A percentile compares a stretch with the other conserved stretches of the same genome.
phyloP scores from a whole-genome alignment of 2,113 vertebrate genomes.

The Campylomormyrus numenius region DNA sequence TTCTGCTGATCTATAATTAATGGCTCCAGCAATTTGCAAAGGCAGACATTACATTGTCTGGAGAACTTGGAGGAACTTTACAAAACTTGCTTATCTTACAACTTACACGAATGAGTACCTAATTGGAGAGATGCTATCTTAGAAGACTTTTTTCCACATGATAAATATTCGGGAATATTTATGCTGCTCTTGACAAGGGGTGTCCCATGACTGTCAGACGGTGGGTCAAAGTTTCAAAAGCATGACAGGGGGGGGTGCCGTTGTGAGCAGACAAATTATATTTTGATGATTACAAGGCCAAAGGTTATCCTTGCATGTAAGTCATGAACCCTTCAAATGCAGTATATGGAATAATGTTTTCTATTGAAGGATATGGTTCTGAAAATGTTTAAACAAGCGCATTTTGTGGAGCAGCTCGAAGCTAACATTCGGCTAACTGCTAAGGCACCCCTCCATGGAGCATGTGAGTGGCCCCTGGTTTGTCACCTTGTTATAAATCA shows the following conservation, averaged over 20 bases:
- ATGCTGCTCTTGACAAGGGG: not conserved
- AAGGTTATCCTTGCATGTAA: not conserved
- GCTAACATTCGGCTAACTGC: not conserved
- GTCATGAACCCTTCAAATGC: not conserved
- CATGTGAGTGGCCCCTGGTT: not conserved
- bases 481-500: not conserved
- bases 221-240: not conserved
- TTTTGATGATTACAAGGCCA: not conserved
- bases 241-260: not conserved
- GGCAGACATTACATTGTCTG: not conserved
- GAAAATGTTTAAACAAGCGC: not conserved
- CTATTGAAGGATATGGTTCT: not conserved
- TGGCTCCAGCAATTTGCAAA: not conserved
- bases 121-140: not conserved
- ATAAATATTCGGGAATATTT: not conserved
- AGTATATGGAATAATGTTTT: not conserved
- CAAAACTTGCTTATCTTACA: not conserved
- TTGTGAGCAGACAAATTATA: not conserved
- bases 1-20: not conserved
- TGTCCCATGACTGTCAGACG: not conserved
- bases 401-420: not conserved
- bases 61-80: not conserved
- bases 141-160: not conserved
- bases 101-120: not conserved
- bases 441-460: not conserved